Percentiles rank a stretch among this genome's conserved stretches.
These are phyloP conservation scores for Tetramorium parvispinum DNA, from an alignment of 1,140 invertebrate genomes.

Conservation along the genomic window DNA sequence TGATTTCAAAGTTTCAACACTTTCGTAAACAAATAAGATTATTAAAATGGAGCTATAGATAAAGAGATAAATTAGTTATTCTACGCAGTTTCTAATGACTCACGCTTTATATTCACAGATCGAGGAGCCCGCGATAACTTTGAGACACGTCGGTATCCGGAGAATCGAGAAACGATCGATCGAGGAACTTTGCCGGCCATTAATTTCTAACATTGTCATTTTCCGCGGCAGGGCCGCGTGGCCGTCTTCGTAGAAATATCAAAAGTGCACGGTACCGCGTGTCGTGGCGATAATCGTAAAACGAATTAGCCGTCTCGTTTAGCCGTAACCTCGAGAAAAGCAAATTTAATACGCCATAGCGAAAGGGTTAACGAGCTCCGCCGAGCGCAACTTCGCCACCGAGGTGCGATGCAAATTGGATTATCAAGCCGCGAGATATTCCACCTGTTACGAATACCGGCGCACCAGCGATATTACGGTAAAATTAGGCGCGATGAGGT, in stretches of 20 bases:
- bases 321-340: constrained; percentile 31
- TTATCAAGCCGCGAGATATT: constrained; percentile 24
- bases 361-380: constrained; percentile 38
- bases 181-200: neutral
- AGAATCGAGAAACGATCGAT: neutral
- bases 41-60: neutral
- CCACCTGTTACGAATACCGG: constrained; percentile 43
- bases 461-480: neutral
- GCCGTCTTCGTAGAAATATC: neutral
- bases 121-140: neutral
- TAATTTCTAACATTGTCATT: constrained; percentile 14
- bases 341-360: constrained; percentile 12
- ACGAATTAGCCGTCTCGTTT: constrained; percentile 22
- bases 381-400: neutral
- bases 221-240: neutral
- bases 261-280: neutral
- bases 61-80: neutral
- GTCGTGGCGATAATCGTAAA: neutral
- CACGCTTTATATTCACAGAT: neutral
- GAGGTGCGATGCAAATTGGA: constrained; percentile 27
- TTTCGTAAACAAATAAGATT: neutral
- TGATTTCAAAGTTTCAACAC: neutral
- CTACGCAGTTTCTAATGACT: constrained; percentile 25
- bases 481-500: constrained; percentile 28
- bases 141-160: neutral